These are phyloP conservation scores for Oedothorax gibbosus DNA, from an alignment of 1,140 invertebrate genomes.

Conservation along the genomic window DNA sequence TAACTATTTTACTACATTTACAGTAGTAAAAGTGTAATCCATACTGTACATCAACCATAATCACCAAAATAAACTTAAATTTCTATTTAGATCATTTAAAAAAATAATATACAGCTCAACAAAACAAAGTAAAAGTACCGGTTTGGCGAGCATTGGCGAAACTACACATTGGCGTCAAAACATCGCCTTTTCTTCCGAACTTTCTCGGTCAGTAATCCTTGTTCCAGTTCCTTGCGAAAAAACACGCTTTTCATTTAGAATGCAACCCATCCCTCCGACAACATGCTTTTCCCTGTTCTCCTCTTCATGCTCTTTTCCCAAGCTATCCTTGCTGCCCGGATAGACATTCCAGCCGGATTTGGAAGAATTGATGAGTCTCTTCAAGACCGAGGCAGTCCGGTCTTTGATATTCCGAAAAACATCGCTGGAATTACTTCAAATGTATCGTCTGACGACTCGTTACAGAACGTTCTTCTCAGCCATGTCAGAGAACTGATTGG, in stretches of 20 bases:
- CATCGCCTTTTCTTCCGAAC: slow-evolving; percentile 12
- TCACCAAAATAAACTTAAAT: no score
- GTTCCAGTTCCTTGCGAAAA: slow-evolving; percentile 12
- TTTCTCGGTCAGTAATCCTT: slow-evolving; percentile 24
- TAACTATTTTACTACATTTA: no score
- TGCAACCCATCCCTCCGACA: slow-evolving; percentile 34
- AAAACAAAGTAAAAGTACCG: no score
- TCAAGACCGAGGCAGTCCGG: background rate
- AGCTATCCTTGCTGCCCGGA: background rate
- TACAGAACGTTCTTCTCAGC: no score
- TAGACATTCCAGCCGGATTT: background rate
- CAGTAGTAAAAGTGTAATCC: no score
- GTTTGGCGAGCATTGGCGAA: slow-evolving; percentile 32
- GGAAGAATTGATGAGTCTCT: slow-evolving; percentile 11
- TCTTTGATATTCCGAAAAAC: background rate
- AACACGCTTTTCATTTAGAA: slow-evolving; percentile 42
- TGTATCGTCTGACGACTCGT: no score
- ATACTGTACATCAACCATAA: no score
- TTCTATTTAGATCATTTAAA: no score
- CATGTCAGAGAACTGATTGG: no score
- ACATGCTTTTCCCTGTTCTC: slow-evolving; percentile 8
- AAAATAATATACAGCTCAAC: no score
- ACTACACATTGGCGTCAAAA: slow-evolving; percentile 1
- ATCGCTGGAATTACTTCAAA: background rate
- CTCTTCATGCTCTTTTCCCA: background rate